Evolutionary conservation across 2,888 invertebrate genomes (phyloP), one percentile per base, ranked within the genome.

Genomic region (Lissocephala sabroskyi): DNA sequence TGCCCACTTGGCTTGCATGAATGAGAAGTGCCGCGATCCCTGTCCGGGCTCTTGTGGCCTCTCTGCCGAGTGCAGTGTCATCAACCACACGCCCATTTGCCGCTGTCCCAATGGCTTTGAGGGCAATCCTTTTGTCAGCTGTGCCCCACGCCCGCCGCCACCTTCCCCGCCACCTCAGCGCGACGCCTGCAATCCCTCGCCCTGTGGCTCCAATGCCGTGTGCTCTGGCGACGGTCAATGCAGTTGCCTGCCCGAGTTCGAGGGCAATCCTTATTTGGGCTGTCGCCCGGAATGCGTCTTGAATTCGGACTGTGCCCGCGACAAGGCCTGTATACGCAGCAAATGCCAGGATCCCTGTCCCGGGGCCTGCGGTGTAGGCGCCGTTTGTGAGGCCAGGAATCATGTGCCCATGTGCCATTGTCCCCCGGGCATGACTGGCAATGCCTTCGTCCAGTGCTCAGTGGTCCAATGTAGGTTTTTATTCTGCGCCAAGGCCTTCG

Each of bases 331-430:
- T 75, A 88, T 90, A 42, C 88, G 89, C 79, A 89, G 89, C 77
- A 92, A 92, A 86, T 93, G 93, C 79, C 86, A 87, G 62, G 92
- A 95, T 84, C 95, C 95, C 4, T 95, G 95, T 71, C 88, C 89
- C 2, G 91, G 91, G 23, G 89, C 89, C 3, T 93, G 93, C 75
- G 93, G 92, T 14, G 81, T 89, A 37, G 90, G 90, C 74, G 91
- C 93, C 4, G 85, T 89, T 51, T 94, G 94, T 79, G 88, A 89
- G 66, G 92, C 92, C 10, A 87, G 91, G 28, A 91, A 91, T 76
- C 93, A 94, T 80, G 87, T 89, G 41, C 92, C 93, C 14, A 89
- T 88, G 67, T 93, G 93, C 73, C 87, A 87, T 44, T 93, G 93
- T 75, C 86, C 87, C 0, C 85, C 87, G 17, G 90, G 90, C 56